phyloP scores from a whole-genome alignment of 2,888 invertebrate genomes.

The Chrysolina haemoptera region DNA sequence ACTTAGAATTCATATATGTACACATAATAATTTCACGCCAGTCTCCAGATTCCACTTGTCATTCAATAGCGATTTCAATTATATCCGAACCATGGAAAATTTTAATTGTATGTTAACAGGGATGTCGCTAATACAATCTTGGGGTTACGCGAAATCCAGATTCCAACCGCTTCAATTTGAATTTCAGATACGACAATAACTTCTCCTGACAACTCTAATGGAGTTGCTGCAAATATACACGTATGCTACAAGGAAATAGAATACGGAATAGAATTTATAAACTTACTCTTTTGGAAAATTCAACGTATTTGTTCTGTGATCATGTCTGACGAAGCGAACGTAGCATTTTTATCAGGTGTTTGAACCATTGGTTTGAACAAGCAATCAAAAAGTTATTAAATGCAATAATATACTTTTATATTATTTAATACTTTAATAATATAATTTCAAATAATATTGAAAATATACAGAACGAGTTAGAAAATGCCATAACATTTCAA shows the following conservation, averaged over 20 bases:
- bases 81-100: background rate
- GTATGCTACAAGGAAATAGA: background rate
- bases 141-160: background rate
- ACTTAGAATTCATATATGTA: background rate
- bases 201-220: background rate
- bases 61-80: background rate
- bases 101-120: background rate
- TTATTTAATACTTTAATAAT: too few species aligned
- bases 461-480: too few species aligned
- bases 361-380: too few species aligned
- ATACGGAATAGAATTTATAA: background rate
- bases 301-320: background rate
- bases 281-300: background rate
- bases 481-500: too few species aligned
- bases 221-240: background rate
- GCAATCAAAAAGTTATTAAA: too few species aligned
- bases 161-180: slow-evolving; percentile 9
- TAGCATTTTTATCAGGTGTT: background rate
- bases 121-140: slow-evolving; percentile 8
- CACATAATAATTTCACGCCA: background rate
- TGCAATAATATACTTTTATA: too few species aligned
- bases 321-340: background rate
- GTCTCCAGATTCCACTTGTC: background rate
- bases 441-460: too few species aligned
- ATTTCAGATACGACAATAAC: background rate